Evolutionary conservation across 2,113 vertebrate species (phyloP).

Genomic region (Zootoca vivipara): DNA sequence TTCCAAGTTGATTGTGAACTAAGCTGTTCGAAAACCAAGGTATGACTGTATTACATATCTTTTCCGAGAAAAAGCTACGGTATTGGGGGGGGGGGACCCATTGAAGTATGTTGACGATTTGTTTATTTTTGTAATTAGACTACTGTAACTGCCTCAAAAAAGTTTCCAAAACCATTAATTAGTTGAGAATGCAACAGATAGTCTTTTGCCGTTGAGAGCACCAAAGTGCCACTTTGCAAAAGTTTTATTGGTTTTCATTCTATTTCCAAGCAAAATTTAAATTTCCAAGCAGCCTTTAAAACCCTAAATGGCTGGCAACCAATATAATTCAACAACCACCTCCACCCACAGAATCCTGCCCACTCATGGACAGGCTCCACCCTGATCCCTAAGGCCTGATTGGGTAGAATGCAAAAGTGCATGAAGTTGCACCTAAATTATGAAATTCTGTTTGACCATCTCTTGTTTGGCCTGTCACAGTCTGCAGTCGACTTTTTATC

Average conservation of each 20-base stretch:
- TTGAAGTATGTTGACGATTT: background rate
- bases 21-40: too few species aligned
- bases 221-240: background rate
- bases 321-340: too few species aligned
- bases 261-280: background rate
- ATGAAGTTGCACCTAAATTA: background rate
- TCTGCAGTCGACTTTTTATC: background rate
- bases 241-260: background rate
- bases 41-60: slow-evolving; percentile 15
- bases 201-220: background rate
- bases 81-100: too few species aligned
- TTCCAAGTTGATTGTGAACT: too few species aligned
- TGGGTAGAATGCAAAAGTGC: background rate
- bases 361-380: background rate
- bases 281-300: background rate
- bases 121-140: background rate
- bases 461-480: background rate
- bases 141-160: background rate
- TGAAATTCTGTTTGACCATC: background rate
- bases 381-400: background rate
- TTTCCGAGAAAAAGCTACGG: background rate
- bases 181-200: background rate
- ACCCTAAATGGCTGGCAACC: background rate
- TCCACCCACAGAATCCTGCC: background rate
- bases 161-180: background rate